phyloP scores from a whole-genome alignment of 2,113 vertebrate genomes.

The Tor tambroides region DNA sequence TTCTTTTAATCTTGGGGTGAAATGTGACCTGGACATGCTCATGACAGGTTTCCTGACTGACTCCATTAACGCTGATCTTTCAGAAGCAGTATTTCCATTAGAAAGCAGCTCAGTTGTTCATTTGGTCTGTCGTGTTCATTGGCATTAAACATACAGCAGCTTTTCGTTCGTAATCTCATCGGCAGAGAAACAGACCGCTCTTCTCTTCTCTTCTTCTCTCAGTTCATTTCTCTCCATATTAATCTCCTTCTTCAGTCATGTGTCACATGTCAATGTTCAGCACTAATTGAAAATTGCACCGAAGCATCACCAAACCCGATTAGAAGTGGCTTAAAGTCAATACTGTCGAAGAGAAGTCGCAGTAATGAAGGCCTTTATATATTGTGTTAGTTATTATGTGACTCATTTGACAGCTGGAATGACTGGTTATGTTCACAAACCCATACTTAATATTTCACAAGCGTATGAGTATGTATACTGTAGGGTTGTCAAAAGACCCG shows the following conservation, averaged over 20 bases:
- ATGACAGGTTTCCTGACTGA: no score
- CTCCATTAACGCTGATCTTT: conserved; percentile 42
- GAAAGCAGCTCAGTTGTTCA: neutral
- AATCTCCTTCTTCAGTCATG: conserved; percentile 21
- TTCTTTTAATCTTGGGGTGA: neutral
- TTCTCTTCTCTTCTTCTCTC: conserved; percentile 3
- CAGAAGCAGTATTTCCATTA: conserved; percentile 42
- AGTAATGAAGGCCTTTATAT: conserved; percentile 3
- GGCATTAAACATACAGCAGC: neutral
- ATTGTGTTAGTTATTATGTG: neutral
- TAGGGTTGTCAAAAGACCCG: no score
- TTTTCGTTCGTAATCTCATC: neutral
- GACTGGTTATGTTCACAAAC: neutral
- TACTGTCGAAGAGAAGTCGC: neutral
- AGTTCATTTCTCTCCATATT: conserved; percentile 17
- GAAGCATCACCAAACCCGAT: conserved; percentile 29
- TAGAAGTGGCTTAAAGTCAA: conserved; percentile 32
- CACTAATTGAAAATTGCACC: conserved; percentile 14
- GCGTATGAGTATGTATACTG: neutral
- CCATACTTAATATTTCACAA: neutral
- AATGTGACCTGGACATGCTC: neutral
- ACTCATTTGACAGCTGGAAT: conserved; percentile 8
- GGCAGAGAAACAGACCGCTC: neutral
- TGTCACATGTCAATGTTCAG: conserved; percentile 21
- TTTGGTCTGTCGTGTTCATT: conserved; percentile 15